Evolutionary conservation across 2,888 invertebrate genomes (phyloP).

Genomic region (Drosophila neotestacea): DNA sequence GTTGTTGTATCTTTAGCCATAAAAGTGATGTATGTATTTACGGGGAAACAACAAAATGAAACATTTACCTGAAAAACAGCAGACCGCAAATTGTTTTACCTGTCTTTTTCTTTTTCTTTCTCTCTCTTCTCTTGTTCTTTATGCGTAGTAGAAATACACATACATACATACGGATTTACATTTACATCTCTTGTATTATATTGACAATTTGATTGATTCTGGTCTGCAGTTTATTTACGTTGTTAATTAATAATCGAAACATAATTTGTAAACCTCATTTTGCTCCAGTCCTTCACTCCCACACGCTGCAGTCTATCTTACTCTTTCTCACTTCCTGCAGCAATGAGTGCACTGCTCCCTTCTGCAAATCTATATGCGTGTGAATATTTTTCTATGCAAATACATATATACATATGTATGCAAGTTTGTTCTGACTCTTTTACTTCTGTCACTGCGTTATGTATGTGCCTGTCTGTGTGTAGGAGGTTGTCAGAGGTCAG

Average conservation of each 20-base stretch:
- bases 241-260: constrained; percentile 38
- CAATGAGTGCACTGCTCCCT: constrained; percentile 72
- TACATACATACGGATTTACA: neutral
- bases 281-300: constrained; percentile 52
- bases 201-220: constrained; percentile 8
- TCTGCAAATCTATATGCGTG: constrained; percentile 57
- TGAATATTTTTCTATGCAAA: constrained; percentile 14
- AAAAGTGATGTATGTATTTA: constrained; percentile 40
- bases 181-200: constrained; percentile 6
- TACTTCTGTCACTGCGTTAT: constrained; percentile 37
- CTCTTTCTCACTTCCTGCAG: constrained; percentile 36
- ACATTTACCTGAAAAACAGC: constrained; percentile 43
- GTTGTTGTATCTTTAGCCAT: constrained; percentile 55
- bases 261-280: constrained; percentile 29
- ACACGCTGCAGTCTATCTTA: constrained; percentile 17
- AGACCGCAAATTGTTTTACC: constrained; percentile 39
- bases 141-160: constrained; percentile 4
- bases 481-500: constrained; percentile 82
- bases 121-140: constrained; percentile 14
- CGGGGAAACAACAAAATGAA: constrained; percentile 39
- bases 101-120: constrained; percentile 26
- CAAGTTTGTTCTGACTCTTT: constrained; percentile 59
- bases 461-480: constrained; percentile 50
- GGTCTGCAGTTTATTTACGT: neutral
- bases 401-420: constrained; percentile 8